Conservation (phyloP, 2,797 vertebrate genomes). For the Oreochromis mossambicus region DNA sequence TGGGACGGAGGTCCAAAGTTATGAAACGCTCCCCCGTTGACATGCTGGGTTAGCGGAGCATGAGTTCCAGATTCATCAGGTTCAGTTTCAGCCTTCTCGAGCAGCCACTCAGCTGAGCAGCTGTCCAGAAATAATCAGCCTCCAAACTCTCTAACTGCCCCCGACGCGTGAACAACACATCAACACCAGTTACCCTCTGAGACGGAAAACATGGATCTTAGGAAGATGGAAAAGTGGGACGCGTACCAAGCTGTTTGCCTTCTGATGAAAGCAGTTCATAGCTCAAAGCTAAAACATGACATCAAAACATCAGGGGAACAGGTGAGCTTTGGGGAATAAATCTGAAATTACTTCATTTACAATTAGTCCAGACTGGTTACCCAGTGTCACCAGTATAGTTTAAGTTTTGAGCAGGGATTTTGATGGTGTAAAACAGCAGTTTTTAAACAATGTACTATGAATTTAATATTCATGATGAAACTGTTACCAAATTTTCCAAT, state of each 20-base stretch:
- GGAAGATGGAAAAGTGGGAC: conserved; percentile 1
- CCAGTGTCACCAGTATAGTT: background rate
- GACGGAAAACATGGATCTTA: background rate
- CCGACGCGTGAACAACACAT: conserved; percentile 32
- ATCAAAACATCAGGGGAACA: background rate
- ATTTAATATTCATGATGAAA: background rate
- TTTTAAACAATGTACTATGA: background rate
- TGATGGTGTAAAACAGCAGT: background rate
- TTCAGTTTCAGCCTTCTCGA: background rate
- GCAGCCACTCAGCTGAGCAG: conserved; percentile 23
- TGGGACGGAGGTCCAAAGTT: conserved; percentile 7
- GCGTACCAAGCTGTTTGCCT: background rate
- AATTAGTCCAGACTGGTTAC: background rate
- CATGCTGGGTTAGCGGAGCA: conserved; percentile 30
- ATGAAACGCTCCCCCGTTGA: conserved; percentile 26
- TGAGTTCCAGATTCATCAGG: conserved; percentile 7
- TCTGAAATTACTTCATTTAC: background rate
- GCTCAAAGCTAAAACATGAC: background rate
- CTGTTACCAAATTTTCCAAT: background rate
- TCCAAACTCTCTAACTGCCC: background rate
- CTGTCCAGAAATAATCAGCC: conserved; percentile 10
- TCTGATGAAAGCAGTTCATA: background rate
- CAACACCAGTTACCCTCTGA: conserved; percentile 22
- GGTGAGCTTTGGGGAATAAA: background rate
- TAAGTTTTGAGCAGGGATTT: background rate